phyloP scores from a whole-genome alignment of 2,888 invertebrate genomes.

The Erannis defoliaria region DNA sequence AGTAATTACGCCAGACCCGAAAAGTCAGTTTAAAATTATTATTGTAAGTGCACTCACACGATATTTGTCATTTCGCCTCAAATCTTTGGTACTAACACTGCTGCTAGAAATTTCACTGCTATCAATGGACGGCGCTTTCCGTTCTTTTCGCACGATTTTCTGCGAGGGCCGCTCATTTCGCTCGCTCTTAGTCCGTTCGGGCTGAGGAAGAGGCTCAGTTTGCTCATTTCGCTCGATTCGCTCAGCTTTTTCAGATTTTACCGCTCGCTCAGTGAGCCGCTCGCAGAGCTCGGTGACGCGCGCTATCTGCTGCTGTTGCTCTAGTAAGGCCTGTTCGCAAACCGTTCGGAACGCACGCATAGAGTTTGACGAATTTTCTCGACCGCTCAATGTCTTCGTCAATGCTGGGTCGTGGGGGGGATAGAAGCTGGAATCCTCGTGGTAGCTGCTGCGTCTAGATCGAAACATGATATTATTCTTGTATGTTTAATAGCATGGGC shows the following conservation, averaged over 20 bases:
- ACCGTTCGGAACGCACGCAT: slow-evolving; percentile 64
- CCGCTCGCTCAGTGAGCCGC: slow-evolving; percentile 55
- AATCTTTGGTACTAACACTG: slow-evolving; percentile 54
- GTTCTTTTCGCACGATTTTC: not conserved
- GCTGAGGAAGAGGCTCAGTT: not conserved
- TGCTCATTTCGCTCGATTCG: slow-evolving; percentile 9
- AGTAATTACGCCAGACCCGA: no score
- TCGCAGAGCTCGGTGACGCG: slow-evolving; percentile 72
- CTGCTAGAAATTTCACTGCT: slow-evolving; percentile 62
- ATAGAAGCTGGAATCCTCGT: slow-evolving; percentile 26
- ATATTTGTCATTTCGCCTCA: slow-evolving; percentile 53
- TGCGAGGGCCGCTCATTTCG: not conserved
- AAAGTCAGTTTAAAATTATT: no score
- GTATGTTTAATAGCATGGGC: no score
- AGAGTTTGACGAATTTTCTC: slow-evolving; percentile 54
- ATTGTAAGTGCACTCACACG: slow-evolving; percentile 49
- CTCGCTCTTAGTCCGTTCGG: not conserved
- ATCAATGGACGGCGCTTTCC: slow-evolving; percentile 40
- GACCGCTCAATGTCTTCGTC: slow-evolving; percentile 31
- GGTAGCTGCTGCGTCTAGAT: slow-evolving; percentile 34
- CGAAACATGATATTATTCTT: no score
- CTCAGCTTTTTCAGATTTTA: slow-evolving; percentile 11
- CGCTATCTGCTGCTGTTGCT: slow-evolving; percentile 70
- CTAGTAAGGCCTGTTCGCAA: slow-evolving; percentile 67
- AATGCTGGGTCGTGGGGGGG: slow-evolving; percentile 37